Base-by-base conservation (phyloP, 2,797 vertebrate genomes). In the Anas acuta region DNA sequence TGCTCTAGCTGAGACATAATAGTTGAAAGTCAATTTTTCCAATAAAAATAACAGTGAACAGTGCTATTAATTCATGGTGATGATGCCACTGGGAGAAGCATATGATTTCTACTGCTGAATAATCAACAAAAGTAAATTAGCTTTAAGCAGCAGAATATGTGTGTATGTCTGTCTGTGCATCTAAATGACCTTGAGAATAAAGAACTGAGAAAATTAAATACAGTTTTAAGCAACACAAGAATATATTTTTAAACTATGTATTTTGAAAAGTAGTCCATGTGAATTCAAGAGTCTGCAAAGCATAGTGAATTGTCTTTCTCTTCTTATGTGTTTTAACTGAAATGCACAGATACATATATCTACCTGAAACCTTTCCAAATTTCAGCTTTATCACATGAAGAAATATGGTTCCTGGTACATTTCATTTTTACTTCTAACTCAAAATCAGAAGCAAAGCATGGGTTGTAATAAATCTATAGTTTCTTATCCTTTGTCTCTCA, bases 121-220 rank as follows among this genome's bases (percentile, higher is more conserved):
- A 95, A 94, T 94, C 93, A 90, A 93, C 77, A 84, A 41, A 93
- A 95, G 77, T 92, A 95, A 94, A 94, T 94, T 88, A 88, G 74
- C 57, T 94, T 92, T 88, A 92, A 92, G 62, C 64, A 84, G 91
- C 12, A 72, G 79, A 93, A 90, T 65, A 33, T 66, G 30, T 57
- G 28, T 69, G 22, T 80, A 30, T 54, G 33, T 79, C 33, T 75
- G 20, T 51, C 33, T 75, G 20, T 51, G 49, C 89, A 58, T 30
- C 54, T 81, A 90, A 90, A 90, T 86, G 89, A 96, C 95, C 87
- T 95, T 92, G 53, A 84, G 65, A 89, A 86, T 35, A 43, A 79
- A 64, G 33, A 92, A 88, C 19, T 43, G 41, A 65, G 64, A 77
- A 87, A 77, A 53, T 86, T 90, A 96, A 93, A 82, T 88, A 92